Conservation (phyloP, 2,113 vertebrate species). For the Dromaius novaehollandiae region DNA sequence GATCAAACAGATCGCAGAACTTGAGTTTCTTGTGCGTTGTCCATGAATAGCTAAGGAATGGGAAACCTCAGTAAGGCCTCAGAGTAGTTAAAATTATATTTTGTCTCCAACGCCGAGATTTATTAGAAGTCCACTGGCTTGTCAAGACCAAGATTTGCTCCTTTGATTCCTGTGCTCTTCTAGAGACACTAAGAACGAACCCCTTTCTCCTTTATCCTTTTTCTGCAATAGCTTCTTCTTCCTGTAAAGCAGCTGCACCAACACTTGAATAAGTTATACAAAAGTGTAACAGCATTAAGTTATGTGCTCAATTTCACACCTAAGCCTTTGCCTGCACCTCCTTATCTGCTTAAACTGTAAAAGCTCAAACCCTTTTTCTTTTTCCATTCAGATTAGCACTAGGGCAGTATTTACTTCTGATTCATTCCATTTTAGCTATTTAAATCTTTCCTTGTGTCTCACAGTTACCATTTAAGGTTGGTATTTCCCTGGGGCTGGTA, state of each 20-base stretch:
- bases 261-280: not conserved
- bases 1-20: not conserved
- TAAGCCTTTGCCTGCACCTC: not conserved
- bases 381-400: not conserved
- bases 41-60: not conserved
- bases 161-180: constrained; percentile 3
- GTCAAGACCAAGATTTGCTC: constrained; percentile 1
- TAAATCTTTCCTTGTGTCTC: constrained; percentile 20
- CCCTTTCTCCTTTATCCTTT: not conserved
- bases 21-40: not conserved
- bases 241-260: not conserved
- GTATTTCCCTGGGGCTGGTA: constrained; percentile 28
- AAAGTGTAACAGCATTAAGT: not conserved
- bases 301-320: not conserved
- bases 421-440: constrained; percentile 55
- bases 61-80: not conserved
- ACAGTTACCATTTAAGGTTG: constrained; percentile 67
- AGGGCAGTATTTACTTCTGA: constrained; percentile 42
- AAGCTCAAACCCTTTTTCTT: not conserved
- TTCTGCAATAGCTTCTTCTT: not conserved
- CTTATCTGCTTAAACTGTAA: not conserved
- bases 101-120: not conserved
- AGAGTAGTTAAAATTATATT: not conserved
- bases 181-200: not conserved
- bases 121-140: not conserved